Evolutionary conservation across 2,888 invertebrate species (phyloP).

Genomic region (Crioceris asparagi): DNA sequence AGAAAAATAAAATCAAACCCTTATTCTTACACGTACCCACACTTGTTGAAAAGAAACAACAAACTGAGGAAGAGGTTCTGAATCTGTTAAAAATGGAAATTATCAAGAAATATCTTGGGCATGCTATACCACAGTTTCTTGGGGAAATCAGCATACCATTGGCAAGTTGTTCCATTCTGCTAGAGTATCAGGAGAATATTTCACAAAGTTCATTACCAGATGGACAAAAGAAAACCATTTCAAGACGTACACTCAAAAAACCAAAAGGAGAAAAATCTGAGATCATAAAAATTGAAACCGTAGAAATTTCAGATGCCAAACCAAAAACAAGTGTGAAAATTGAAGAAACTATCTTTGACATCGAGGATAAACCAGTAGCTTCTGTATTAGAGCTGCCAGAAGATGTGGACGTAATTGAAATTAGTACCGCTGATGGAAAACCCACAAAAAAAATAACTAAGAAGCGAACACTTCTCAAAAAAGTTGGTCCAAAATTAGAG

Average conservation of each 20-base stretch:
- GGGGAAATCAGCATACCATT: slow-evolving; percentile 22
- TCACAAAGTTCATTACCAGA: slow-evolving; percentile 28
- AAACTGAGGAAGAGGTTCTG: slow-evolving; percentile 25
- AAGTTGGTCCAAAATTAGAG: slow-evolving; percentile 28
- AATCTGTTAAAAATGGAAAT: slow-evolving; percentile 30
- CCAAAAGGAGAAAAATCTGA: slow-evolving; percentile 32
- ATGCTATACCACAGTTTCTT: slow-evolving; percentile 25
- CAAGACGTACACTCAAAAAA: slow-evolving; percentile 27
- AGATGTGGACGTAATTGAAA: slow-evolving; percentile 35
- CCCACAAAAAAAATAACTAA: slow-evolving; percentile 35
- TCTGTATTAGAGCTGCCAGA: slow-evolving; percentile 31
- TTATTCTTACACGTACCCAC: slow-evolving; percentile 31
- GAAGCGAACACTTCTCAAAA: slow-evolving; percentile 28
- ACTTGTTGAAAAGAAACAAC: slow-evolving; percentile 27
- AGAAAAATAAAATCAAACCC: background rate
- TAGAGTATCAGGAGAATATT: slow-evolving; percentile 30
- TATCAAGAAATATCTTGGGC: slow-evolving; percentile 28
- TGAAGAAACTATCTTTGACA: slow-evolving; percentile 24
- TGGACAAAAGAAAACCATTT: slow-evolving; percentile 24
- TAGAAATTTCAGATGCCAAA: slow-evolving; percentile 28
- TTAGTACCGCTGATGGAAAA: slow-evolving; percentile 33
- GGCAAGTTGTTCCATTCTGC: slow-evolving; percentile 18
- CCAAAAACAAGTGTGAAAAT: slow-evolving; percentile 22
- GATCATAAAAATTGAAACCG: slow-evolving; percentile 38
- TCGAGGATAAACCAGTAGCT: slow-evolving; percentile 24